phyloP scores from a whole-genome alignment of 2,797 vertebrate species.

The Sphaeramia orbicularis region DNA sequence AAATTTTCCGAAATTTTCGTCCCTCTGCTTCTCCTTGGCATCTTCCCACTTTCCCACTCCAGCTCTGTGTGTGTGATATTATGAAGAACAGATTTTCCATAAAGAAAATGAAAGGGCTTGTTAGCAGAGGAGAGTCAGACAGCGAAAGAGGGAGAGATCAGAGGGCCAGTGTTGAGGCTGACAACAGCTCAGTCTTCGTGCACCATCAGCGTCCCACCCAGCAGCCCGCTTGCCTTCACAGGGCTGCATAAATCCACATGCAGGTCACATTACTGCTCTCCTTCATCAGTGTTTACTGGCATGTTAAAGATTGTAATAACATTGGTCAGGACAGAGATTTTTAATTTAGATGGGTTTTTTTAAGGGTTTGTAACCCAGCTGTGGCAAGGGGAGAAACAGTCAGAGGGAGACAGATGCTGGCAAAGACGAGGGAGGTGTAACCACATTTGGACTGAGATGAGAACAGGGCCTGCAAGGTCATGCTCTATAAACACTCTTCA shows the following conservation, averaged over 20 bases:
- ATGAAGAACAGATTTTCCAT: slow-evolving; percentile 98
- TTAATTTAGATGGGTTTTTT: slow-evolving; percentile 76
- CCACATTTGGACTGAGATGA: slow-evolving; percentile 79
- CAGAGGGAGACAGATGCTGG: slow-evolving; percentile 74
- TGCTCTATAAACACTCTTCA: slow-evolving; percentile 79
- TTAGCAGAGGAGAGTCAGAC: slow-evolving; percentile 75
- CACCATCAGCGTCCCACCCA: slow-evolving; percentile 61
- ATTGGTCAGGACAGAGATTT: slow-evolving; percentile 82
- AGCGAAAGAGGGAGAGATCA: slow-evolving; percentile 88
- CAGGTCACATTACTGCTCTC: slow-evolving; percentile 83
- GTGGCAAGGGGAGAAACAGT: slow-evolving; percentile 55
- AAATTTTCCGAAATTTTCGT: slow-evolving; percentile 66
- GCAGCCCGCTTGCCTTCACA: slow-evolving; percentile 64
- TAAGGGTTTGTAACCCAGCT: slow-evolving; percentile 67
- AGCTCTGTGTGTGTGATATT: slow-evolving; percentile 82
- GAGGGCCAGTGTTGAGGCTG: slow-evolving; percentile 86
- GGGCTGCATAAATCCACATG: slow-evolving; percentile 71
- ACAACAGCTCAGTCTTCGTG: slow-evolving; percentile 81
- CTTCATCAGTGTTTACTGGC: slow-evolving; percentile 86
- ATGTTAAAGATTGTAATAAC: slow-evolving; percentile 86
- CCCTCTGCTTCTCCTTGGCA: slow-evolving; percentile 63
- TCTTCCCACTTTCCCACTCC: slow-evolving; percentile 71
- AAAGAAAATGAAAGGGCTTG: slow-evolving; percentile 96
- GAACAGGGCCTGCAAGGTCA: slow-evolving; percentile 69
- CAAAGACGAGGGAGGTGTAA: slow-evolving; percentile 67